A percentile compares a stretch with the other conserved stretches of the same genome.
These are phyloP conservation scores for Autographa pulchrina DNA, from an alignment of 2,888 invertebrate species.

Conservation along the genomic window DNA sequence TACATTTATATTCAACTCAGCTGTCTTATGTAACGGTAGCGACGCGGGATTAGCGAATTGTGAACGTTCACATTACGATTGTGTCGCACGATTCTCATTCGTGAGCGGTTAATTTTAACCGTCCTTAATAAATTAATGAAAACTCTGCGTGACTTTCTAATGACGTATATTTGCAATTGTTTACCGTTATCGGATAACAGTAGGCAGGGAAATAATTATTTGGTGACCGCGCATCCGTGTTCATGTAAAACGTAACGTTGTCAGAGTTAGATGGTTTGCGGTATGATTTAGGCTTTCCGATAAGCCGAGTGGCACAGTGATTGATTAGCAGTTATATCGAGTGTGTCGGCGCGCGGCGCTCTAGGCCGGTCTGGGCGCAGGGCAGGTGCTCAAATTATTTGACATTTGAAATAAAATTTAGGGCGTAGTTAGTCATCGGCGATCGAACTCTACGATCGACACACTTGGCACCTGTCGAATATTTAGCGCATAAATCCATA, in stretches of 20 bases:
- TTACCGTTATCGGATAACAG: slow-evolving; percentile 74
- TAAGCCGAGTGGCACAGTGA: slow-evolving; percentile 20
- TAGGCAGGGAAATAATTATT: slow-evolving; percentile 51
- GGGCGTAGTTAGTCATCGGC: slow-evolving; percentile 89
- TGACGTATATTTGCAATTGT: slow-evolving; percentile 72
- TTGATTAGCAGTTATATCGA: slow-evolving; percentile 39
- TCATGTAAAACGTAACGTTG: slow-evolving; percentile 28
- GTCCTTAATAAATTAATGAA: slow-evolving; percentile 81
- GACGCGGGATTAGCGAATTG: slow-evolving; percentile 88
- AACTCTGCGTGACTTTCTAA: slow-evolving; percentile 80
- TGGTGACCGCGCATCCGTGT: slow-evolving; percentile 39
- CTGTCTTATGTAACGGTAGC: slow-evolving; percentile 89
- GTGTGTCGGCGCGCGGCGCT: slow-evolving; percentile 31
- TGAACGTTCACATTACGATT: slow-evolving; percentile 85
- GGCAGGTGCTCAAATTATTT: slow-evolving; percentile 87
- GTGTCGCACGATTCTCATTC: slow-evolving; percentile 79
- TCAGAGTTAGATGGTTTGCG: slow-evolving; percentile 8
- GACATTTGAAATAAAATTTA: slow-evolving; percentile 89
- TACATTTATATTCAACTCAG: slow-evolving; percentile 90
- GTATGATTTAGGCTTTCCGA: slow-evolving; percentile 5
- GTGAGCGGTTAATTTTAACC: slow-evolving; percentile 81
- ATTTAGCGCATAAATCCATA: slow-evolving; percentile 89
- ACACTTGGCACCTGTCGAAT: slow-evolving; percentile 90
- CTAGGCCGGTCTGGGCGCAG: slow-evolving; percentile 63
- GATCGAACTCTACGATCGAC: slow-evolving; percentile 87